Base-by-base conservation (phyloP, 2,113 vertebrate genomes). In the Tonatia bakeri region DNA sequence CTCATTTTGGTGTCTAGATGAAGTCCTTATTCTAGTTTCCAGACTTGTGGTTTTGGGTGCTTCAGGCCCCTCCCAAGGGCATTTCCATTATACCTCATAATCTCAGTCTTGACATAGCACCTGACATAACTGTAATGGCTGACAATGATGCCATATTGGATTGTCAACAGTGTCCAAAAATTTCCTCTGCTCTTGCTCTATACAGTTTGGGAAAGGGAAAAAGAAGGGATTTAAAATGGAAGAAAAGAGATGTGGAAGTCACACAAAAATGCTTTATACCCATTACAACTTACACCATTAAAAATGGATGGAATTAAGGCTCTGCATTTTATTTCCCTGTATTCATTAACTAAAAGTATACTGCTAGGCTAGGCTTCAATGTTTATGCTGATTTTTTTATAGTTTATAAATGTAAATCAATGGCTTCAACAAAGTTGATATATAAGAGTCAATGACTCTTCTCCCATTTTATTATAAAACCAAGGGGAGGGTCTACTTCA, bases 381-480 rank as follows among this genome's bases (percentile, higher is more conserved):
- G 73, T 52, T 59, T 80, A 87, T 70, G 52, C 11, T 87, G 22
- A 79, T 73, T 87, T 89, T n/a, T 83, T 69, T 75, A 72, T 43
- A 6, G 45, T 43, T 79, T 87, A 54, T 70, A 56, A 73, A 61
- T 79, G n/a, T 79, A 67, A 92, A 80, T 33, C 28, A 82, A 16
- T 61, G 16, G 26, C n/a, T 56, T 83, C 15, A 54, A 65, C 8
- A 87, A 87, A 76, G 38, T 22, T 95, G 31, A 38, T 17, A 65
- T 5, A 72, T 10, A 83, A 31, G 22, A 83, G 20, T 5, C 14
- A 65, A 20, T 94, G 17, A 38, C 12, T 80, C 3, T 70, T 59
- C 15, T 82, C 28, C 94, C 28, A 50, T 75, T 95, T 95, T 65
- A 92, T 75, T 87, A 69, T 52, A 36, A 90, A 95, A 70, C 16